Conservation (phyloP, 2,888 invertebrate species). For the Brachyopa scutellaris region DNA sequence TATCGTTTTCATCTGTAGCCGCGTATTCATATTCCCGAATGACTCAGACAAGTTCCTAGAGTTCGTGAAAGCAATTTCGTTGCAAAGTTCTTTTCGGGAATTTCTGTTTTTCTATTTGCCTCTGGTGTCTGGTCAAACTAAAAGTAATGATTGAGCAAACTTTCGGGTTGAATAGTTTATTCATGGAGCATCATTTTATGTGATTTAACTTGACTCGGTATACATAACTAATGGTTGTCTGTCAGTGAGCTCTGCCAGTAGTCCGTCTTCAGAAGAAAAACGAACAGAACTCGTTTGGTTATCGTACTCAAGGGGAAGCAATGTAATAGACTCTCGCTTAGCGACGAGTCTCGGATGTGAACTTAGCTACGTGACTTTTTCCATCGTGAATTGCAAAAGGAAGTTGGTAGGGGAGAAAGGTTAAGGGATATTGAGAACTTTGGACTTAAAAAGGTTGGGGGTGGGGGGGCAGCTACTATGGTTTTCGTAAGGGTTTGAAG, state of each 20-base stretch:
- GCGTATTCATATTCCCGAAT: constrained; percentile 16
- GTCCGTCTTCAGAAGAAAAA: constrained; percentile 15
- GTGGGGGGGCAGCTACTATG: no score
- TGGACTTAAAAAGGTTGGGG: constrained; percentile 65
- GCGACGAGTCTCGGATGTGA: constrained; percentile 38
- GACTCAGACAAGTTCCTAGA: constrained; percentile 39
- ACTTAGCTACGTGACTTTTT: constrained; percentile 52
- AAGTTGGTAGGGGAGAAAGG: not conserved
- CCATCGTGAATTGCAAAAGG: constrained; percentile 9
- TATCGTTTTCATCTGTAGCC: no score
- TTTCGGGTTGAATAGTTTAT: constrained; percentile 71
- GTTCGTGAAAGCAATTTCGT: constrained; percentile 66
- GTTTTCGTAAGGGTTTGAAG: no score
- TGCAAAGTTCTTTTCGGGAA: constrained; percentile 20
- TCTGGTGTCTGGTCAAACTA: no score
- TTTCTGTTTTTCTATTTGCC: constrained; percentile 50
- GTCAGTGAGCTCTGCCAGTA: constrained; percentile 39
- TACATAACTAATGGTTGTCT: constrained; percentile 69
- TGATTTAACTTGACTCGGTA: constrained; percentile 67
- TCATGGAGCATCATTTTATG: constrained; percentile 69
- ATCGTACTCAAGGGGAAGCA: constrained; percentile 45
- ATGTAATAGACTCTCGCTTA: constrained; percentile 28
- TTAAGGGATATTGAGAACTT: constrained; percentile 26
- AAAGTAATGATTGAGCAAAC: constrained; percentile 71
- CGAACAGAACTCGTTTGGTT: constrained; percentile 25